A percentile compares a stretch with the other conserved stretches of the same genome.
These are phyloP conservation scores for Acleris laterana DNA, from an alignment of 2,888 invertebrate genomes.

Conservation along the genomic window DNA sequence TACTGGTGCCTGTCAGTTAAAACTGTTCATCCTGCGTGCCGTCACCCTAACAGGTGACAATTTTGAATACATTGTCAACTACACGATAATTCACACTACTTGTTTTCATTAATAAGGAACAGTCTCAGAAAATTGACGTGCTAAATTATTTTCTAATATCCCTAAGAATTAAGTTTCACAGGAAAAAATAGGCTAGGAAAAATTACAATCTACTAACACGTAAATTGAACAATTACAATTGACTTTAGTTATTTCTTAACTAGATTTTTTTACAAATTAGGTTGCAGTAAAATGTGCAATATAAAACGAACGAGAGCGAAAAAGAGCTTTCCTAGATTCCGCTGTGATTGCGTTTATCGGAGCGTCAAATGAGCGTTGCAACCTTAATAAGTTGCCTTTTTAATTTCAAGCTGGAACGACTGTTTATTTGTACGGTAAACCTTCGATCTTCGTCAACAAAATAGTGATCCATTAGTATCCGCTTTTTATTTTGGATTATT, in stretches of 20 bases:
- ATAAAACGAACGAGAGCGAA: constrained; percentile 57
- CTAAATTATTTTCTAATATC: neutral
- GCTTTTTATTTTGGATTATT: neutral
- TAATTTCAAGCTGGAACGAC: constrained; percentile 46
- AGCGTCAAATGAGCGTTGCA: constrained; percentile 79
- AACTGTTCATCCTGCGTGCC: too few species aligned
- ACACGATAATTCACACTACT: too few species aligned
- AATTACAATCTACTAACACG: too few species aligned
- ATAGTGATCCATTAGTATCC: constrained; percentile 40
- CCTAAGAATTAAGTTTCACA: too few species aligned
- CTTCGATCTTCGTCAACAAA: constrained; percentile 39
- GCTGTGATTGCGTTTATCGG: constrained; percentile 77
- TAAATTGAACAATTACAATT: too few species aligned
- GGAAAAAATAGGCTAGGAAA: too few species aligned
- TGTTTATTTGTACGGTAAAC: constrained; percentile 51
- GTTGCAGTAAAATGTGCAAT: constrained; percentile 49
- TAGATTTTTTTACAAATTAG: constrained; percentile 33
- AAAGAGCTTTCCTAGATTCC: constrained; percentile 59
- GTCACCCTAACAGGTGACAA: too few species aligned
- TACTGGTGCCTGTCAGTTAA: too few species aligned
- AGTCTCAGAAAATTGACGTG: neutral
- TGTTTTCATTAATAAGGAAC: neutral
- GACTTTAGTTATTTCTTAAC: neutral
- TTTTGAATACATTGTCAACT: too few species aligned
- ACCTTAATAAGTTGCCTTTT: constrained; percentile 72